Percentiles rank a stretch among this genome's conserved stretches.
Conservation (phyloP, 2,888 invertebrate species). For the Nesidiocoris tenuis region DNA sequence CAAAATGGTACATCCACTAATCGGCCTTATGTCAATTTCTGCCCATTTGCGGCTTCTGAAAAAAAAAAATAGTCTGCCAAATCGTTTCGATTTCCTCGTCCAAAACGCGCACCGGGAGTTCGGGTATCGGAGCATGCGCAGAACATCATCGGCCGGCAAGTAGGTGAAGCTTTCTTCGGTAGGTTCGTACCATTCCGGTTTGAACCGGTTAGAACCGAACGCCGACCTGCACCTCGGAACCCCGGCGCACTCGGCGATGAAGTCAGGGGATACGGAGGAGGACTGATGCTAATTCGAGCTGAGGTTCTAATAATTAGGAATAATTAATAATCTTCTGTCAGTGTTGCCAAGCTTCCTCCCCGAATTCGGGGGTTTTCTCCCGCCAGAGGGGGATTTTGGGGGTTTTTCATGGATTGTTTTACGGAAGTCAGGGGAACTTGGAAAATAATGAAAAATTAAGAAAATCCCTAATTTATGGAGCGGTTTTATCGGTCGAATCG, state of each 20-base stretch:
- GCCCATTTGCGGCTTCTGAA: background rate
- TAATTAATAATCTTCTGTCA: no score
- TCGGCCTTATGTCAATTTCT: background rate
- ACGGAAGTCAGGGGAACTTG: no score
- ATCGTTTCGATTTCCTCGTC: background rate
- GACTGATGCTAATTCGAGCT: no score
- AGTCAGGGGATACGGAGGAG: no score
- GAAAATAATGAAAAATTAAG: no score
- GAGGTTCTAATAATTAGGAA: no score
- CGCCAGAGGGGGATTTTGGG: no score
- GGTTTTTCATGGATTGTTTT: no score
- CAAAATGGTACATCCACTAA: background rate
- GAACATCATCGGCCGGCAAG: slow-evolving; percentile 34
- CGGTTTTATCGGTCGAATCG: no score
- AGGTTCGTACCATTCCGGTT: slow-evolving; percentile 33
- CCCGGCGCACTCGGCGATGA: background rate
- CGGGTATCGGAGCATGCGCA: background rate
- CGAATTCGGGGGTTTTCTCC: no score
- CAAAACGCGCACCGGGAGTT: background rate
- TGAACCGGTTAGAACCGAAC: slow-evolving; percentile 1
- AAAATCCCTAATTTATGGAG: no score
- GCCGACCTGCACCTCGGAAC: background rate
- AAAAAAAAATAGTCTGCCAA: background rate
- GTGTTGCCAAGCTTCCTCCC: no score
- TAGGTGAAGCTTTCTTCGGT: slow-evolving; percentile 44